phyloP scores from a whole-genome alignment of 2,113 vertebrate genomes.

The Thamnophis sirtalis region DNA sequence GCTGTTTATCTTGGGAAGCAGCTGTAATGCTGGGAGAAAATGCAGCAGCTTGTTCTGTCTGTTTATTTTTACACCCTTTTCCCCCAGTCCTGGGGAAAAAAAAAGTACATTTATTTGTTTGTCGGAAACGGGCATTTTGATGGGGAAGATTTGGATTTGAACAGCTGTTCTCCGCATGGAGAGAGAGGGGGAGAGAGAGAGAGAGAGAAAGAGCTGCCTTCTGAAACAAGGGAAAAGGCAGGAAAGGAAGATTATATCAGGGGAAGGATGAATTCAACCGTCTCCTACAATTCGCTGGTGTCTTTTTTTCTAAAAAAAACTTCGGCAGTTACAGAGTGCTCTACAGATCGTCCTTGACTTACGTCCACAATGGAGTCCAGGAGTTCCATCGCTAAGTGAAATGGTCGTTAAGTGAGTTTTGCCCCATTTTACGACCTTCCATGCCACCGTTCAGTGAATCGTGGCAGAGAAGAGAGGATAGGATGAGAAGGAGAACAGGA shows the following conservation, averaged over 20 bases:
- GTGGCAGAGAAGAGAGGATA: not conserved
- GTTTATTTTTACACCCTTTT: constrained; percentile 77
- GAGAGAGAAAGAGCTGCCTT: constrained; percentile 29
- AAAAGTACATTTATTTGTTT: constrained; percentile 71
- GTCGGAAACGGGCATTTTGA: constrained; percentile 29
- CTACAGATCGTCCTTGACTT: not conserved
- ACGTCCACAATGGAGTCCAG: not conserved
- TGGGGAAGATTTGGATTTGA: constrained; percentile 58
- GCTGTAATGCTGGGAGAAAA: constrained; percentile 70
- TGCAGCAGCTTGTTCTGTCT: constrained; percentile 70
- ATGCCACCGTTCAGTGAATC: too few species aligned
- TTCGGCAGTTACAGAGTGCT: not conserved
- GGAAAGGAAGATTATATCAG: constrained; percentile 2
- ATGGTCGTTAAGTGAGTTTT: too few species aligned
- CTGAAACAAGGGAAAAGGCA: not conserved
- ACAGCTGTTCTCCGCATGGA: constrained; percentile 64
- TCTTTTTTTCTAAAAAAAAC: not conserved
- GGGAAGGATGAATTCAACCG: not conserved
- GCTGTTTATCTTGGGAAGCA: constrained; percentile 76
- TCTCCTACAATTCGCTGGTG: not conserved
- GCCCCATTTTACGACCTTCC: too few species aligned
- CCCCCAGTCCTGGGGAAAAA: constrained; percentile 55
- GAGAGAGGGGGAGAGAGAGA: too few species aligned
- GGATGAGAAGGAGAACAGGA: not conserved
- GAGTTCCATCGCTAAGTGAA: not conserved